Evolutionary conservation across 1,140 invertebrate species (phyloP).

Genomic region (Chionoecetes opilio): DNA sequence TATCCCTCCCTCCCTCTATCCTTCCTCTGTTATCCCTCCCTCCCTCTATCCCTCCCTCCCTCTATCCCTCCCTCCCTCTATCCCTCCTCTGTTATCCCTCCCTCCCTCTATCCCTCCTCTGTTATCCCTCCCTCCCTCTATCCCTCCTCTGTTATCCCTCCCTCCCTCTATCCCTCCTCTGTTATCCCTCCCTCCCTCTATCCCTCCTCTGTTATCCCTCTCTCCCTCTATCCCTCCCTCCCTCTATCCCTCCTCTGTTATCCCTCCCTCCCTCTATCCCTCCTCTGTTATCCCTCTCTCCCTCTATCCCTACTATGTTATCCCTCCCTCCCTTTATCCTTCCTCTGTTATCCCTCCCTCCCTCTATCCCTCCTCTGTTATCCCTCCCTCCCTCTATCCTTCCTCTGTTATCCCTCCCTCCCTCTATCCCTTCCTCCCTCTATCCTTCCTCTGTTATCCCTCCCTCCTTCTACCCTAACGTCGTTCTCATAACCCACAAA

Average conservation of each 20-base stretch:
- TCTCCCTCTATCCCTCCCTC: background rate
- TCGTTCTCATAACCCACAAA: background rate
- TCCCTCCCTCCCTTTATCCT: no score
- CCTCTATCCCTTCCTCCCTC: no score
- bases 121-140: background rate
- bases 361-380: no score
- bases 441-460: no score
- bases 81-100: no score
- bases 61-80: background rate
- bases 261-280: background rate
- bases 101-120: background rate
- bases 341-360: no score
- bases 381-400: no score
- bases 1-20: no score
- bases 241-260: background rate
- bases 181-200: background rate
- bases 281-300: background rate
- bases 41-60: no score
- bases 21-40: background rate
- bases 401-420: no score
- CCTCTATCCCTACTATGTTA: background rate
- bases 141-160: background rate
- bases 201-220: background rate
- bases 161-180: background rate
- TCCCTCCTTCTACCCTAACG: background rate